Evolutionary conservation across 2,797 vertebrate genomes (phyloP).

Genomic region (Sebastes jordani): DNA sequence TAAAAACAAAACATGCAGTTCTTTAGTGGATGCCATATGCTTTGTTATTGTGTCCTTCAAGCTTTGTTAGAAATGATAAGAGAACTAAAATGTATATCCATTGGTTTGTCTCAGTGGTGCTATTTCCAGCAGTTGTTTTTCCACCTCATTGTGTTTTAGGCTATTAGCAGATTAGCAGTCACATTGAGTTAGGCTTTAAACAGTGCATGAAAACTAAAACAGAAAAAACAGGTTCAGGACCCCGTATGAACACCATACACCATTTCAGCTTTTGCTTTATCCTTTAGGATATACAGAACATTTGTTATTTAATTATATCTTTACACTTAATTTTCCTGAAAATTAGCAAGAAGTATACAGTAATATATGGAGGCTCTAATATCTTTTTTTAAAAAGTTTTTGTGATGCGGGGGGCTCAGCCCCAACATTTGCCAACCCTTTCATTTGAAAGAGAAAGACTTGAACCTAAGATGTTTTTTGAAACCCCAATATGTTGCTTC

Average conservation of each 20-base stretch:
- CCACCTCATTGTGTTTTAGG: slow-evolving; percentile 56
- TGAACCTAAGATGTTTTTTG: not conserved
- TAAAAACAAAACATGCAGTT: slow-evolving; percentile 18
- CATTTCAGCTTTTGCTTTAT: not conserved
- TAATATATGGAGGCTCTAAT: not conserved
- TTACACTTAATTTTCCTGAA: not conserved
- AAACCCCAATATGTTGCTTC: not conserved
- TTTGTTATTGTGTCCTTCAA: slow-evolving; percentile 63
- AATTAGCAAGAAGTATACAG: not conserved
- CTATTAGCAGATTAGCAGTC: slow-evolving; percentile 43
- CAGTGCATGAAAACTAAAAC: slow-evolving; percentile 14
- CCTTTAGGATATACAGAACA: not conserved
- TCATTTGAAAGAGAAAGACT: no score
- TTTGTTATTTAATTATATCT: not conserved
- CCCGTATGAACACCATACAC: not conserved
- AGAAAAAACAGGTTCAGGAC: not conserved
- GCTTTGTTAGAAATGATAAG: slow-evolving; percentile 60
- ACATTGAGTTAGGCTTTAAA: slow-evolving; percentile 22
- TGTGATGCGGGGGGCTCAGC: not conserved
- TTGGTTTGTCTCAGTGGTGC: slow-evolving; percentile 39
- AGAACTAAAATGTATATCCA: slow-evolving; percentile 57
- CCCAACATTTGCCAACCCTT: no score
- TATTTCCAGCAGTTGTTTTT: slow-evolving; percentile 67
- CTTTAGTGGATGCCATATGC: slow-evolving; percentile 31
- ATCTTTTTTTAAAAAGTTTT: not conserved